A percentile compares a stretch with the other conserved stretches of the same genome.
Conservation (phyloP, 2,797 vertebrate genomes). For the Taenioides sp. region DNA sequence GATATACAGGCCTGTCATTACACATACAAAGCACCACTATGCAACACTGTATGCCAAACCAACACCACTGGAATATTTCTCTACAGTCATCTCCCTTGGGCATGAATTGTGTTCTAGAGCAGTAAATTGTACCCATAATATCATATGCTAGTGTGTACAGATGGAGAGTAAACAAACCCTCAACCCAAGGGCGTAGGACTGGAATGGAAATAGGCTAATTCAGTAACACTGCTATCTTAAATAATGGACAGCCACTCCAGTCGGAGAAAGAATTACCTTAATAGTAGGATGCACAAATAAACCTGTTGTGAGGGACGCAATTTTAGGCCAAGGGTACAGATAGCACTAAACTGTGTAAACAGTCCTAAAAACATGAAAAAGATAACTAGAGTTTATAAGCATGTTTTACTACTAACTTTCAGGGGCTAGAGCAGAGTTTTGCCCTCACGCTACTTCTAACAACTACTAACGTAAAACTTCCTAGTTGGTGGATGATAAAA, state of each 20-base stretch:
- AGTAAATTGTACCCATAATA: conserved; percentile 37
- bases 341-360: not conserved
- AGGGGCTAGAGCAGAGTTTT: no score
- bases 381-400: no score
- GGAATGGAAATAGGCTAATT: conserved; percentile 24
- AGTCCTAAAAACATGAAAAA: no score
- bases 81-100: conserved; percentile 30
- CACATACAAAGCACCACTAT: not conserved
- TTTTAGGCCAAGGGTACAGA: not conserved
- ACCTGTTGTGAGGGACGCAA: no score
- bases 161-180: conserved; percentile 52
- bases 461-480: no score
- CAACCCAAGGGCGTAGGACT: conserved; percentile 37
- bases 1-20: conserved; percentile 8
- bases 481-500: no score
- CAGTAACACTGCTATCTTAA: conserved; percentile 10
- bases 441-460: no score
- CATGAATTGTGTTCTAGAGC: conserved; percentile 19
- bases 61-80: conserved; percentile 16
- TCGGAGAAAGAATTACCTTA: conserved; percentile 22
- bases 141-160: conserved; percentile 45
- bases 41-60: not conserved
- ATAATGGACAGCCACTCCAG: conserved; percentile 13
- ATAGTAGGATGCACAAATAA: not conserved
- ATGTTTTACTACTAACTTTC: no score